Base-by-base conservation (phyloP, 2,888 invertebrate species). In the Tenthredo distinguenda region DNA sequence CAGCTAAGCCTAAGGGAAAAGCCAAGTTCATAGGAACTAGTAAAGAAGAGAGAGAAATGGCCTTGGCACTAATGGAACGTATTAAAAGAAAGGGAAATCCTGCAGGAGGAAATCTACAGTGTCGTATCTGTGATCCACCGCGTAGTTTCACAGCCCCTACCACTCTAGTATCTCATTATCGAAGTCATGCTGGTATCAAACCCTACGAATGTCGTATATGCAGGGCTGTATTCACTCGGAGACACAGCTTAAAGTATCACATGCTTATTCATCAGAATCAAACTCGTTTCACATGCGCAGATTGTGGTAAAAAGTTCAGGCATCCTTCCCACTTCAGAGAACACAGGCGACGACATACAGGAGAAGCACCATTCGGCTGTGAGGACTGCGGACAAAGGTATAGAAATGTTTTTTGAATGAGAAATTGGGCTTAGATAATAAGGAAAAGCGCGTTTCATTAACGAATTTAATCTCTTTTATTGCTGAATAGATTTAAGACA, bases 131-230 rank as follows among this genome's bases (percentile, higher is more conserved):
- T 88, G 93, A 94, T 86, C 94, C 94, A 10, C 94, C 94, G 10
- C 94, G 95, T 85, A 94, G 94, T 74, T 95, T 95, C 88, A 95
- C 95, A 6, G 95, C 95, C 7, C 94, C 94, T 26, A 95, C 95
- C 34, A 95, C 95, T 4, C 93, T 95, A 18, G 94, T 95, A 87
- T 95, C 95, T 62, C 95, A 95, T 90, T 95, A 95, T 89, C 93
- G 95, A 50, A 95, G 95, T 89, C 95, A 95, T 90, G 95, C 95
- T 91, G 95, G 95, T 62, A 95, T 95, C 88, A 95, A 95, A 89
- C 95, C 95, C 1, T 95, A 95, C 88, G 94, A 95, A 86, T 95
- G 95, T 91, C 93, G 94, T 81, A 94, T 95, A 84, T 95, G 95
- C 88, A 93, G 94, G 84, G 94, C 95, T 5, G 95, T 95, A 58